Base-by-base conservation (phyloP, 2,113 vertebrate species). In the Crotalus helleri region DNA sequence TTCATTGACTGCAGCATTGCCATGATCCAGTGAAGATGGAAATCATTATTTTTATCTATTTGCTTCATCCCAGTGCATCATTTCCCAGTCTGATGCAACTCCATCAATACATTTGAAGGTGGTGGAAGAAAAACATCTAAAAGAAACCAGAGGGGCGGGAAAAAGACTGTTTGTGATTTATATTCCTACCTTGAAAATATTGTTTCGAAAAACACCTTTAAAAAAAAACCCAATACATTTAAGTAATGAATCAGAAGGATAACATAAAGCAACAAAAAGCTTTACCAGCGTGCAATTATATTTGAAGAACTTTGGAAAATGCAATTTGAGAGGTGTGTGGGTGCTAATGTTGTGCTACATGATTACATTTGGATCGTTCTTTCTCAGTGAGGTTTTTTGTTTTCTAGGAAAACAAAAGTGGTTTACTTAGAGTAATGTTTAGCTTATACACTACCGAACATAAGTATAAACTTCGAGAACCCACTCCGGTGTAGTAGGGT, bases 401-500 rank as follows among this genome's bases (percentile, higher is more conserved):
- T 91, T 85, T 94, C 94, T 86, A 59, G 94, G 90, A 86, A 39
- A 39, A 39, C 39, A 39, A 39, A 94, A 92, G 93, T 92, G 81
- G 9, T 93, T 97, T 91, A 92, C 44, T 58, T 93, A 87, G 44
- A 94, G 94, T 44, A 94, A 85, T 26, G 55, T 88, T 95, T 95
- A 92, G 33, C 91, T 93, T 93, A 74, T 92, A 91, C 92, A 94
- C 69, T 64, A 49, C 4, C 24, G n/a, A 94, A 94, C 69, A 21
- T 91, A 91, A 93, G 95, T 96, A 93, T 93, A 88, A 54, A 26
- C 89, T 97, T 74, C 90, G 61, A 95, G 94, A 94, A 21, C 87
- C 81, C 93, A 54, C 87, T 94, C 91, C 53, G 55, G 3, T 33
- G 39, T 29, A 92, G 44, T 86, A n/a, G 29, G 91, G 10, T 3